Evolutionary conservation across 2,888 invertebrate species (phyloP).

Genomic region (Hydriomena furcata): DNA sequence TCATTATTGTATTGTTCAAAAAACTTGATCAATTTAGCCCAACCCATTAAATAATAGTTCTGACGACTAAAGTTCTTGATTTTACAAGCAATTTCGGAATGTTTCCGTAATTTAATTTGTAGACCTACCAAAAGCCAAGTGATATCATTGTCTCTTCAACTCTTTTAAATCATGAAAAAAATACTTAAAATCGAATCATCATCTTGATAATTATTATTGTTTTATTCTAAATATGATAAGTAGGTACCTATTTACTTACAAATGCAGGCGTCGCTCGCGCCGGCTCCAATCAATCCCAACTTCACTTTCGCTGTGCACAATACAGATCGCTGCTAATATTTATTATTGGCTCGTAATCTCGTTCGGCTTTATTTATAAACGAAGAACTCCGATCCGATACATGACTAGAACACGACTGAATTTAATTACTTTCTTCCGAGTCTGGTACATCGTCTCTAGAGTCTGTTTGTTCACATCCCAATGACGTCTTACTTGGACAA

Average conservation of each 20-base stretch:
- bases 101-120: too few species aligned
- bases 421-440: conserved; percentile 70
- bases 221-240: too few species aligned
- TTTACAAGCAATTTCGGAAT: too few species aligned
- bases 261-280: conserved; percentile 4
- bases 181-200: too few species aligned
- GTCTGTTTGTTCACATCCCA: conserved; percentile 47
- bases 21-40: conserved; percentile 22
- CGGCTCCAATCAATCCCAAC: conserved; percentile 27
- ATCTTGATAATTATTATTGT: too few species aligned
- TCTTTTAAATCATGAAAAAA: too few species aligned
- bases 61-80: background rate
- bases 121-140: too few species aligned
- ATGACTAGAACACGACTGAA: conserved; percentile 67
- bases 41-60: background rate
- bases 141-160: too few species aligned
- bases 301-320: conserved; percentile 46
- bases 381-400: conserved; percentile 62
- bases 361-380: conserved; percentile 67
- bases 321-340: conserved; percentile 45
- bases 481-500: conserved; percentile 75
- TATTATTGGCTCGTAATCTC: conserved; percentile 58
- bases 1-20: conserved; percentile 27
- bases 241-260: conserved; percentile 7
- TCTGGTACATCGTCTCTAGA: conserved; percentile 53